Evolutionary conservation across 2,113 vertebrate genomes (phyloP), one percentile per base, ranked within the genome.

Genomic region (Cyprinus carpio): DNA sequence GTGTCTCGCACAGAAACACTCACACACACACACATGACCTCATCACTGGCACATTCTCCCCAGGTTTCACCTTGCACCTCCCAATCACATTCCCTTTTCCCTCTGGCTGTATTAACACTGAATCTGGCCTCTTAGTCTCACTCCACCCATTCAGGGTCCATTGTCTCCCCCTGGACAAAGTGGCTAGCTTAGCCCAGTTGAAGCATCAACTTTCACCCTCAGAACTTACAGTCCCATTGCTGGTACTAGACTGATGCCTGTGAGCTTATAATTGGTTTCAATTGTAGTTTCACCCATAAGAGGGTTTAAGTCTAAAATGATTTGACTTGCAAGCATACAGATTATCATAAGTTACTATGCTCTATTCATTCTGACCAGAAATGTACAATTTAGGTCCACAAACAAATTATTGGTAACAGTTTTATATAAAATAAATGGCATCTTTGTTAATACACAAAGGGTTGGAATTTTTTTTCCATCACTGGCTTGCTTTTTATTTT

Each of bases 41-140:
- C 92, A 94, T 91, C 87, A 74, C 84, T 67, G 18, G 9, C n/a
- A n/a, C 92, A 93, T 85, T 91, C 90, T 91, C 90, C 85, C 91
- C 90, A 87, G 93, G 95, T 95, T 93, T 96, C 90, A 18, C 90
- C 93, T 96, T 91, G 72, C 95, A 90, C 86, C 90, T 87, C 91
- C 91, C 93, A 89, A 93, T 92, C 93, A 90, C 67, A 1, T 90
- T 89, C 87, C 58, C 92, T 91, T 84, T 89, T 85, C 84, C 88
- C 91, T 86, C 86, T 75, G 87, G 88, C 84, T 88, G 86, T 75
- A 71, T 92, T 91, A 93, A 92, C 91, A 91, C 88, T 86, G 84
- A 88, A 89, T 88, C 89, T 90, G 87, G 84, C 89, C 87, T 84
- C 51, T 91, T 81, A 93, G 88, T 89, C 90, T 91, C 92, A 85